Evolutionary conservation across 2,797 vertebrate genomes (phyloP).

Genomic region (Lagodon rhomboides): DNA sequence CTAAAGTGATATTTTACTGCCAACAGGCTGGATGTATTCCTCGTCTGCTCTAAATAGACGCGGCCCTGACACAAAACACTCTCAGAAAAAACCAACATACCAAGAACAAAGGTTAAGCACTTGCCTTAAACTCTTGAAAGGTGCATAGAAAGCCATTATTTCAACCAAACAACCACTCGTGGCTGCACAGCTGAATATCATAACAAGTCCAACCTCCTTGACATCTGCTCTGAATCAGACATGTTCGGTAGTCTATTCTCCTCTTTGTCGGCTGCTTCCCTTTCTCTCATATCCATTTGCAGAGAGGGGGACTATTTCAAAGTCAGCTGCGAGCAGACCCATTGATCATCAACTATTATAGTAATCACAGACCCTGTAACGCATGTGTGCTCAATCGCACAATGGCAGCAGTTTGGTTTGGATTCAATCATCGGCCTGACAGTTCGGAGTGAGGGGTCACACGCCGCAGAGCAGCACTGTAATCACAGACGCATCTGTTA

Average conservation of each 20-base stretch:
- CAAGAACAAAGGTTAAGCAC: constrained; percentile 28
- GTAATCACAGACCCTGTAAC: not conserved
- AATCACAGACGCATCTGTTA: not conserved
- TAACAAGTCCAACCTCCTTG: constrained; percentile 14
- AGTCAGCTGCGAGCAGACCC: not conserved
- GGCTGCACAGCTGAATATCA: constrained; percentile 43
- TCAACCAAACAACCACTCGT: constrained; percentile 39
- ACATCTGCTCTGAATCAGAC: constrained; percentile 48
- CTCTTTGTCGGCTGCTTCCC: not conserved
- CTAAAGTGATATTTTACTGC: not conserved
- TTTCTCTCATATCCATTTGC: constrained; percentile 6
- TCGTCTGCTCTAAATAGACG: not conserved
- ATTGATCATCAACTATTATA: not conserved
- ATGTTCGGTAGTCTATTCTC: constrained; percentile 11
- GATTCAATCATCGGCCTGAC: not conserved
- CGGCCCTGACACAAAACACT: constrained; percentile 26
- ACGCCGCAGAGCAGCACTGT: not conserved
- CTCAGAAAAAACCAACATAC: not conserved
- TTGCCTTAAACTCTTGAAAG: constrained; percentile 21
- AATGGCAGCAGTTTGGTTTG: not conserved
- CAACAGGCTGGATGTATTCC: constrained; percentile 23
- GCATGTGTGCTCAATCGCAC: not conserved
- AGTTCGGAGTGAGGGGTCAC: not conserved
- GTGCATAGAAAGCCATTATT: constrained; percentile 35
- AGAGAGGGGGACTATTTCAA: not conserved